These are phyloP conservation scores for Echinops telfairi DNA, from an alignment of 2,113 vertebrate genomes.

Conservation along the genomic window DNA sequence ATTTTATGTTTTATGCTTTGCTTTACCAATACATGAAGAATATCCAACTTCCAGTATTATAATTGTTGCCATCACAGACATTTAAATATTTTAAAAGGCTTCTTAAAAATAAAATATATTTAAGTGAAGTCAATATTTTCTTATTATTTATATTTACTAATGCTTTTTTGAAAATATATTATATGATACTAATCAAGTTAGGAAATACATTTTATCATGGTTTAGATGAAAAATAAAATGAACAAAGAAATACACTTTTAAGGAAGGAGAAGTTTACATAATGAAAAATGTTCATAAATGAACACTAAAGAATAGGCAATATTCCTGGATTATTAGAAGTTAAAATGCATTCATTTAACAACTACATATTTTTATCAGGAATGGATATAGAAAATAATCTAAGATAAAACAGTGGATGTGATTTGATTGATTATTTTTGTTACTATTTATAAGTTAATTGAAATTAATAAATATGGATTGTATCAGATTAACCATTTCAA, in stretches of 20 bases:
- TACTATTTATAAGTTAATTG: neutral
- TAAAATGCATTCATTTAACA: neutral
- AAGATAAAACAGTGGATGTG: neutral
- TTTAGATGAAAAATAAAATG: neutral
- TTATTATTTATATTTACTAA: neutral
- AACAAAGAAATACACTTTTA: neutral
- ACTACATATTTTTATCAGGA: neutral
- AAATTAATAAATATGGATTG: neutral
- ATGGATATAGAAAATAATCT: neutral
- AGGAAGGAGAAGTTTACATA: neutral
- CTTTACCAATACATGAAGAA: neutral
- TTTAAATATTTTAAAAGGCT: neutral
- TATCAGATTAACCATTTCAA: neutral
- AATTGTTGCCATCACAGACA: neutral
- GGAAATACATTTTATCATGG: neutral
- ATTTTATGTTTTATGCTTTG: slow-evolving; percentile 22
- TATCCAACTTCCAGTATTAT: slow-evolving; percentile 30
- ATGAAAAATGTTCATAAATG: neutral
- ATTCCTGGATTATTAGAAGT: neutral
- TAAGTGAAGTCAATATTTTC: neutral
- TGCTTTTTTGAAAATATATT: neutral
- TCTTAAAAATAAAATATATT: slow-evolving; percentile 33
- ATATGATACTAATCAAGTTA: neutral
- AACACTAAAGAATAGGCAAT: neutral
- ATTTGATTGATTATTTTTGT: neutral